phyloP scores from a whole-genome alignment of 2,113 vertebrate species.

The Panthera leo region DNA sequence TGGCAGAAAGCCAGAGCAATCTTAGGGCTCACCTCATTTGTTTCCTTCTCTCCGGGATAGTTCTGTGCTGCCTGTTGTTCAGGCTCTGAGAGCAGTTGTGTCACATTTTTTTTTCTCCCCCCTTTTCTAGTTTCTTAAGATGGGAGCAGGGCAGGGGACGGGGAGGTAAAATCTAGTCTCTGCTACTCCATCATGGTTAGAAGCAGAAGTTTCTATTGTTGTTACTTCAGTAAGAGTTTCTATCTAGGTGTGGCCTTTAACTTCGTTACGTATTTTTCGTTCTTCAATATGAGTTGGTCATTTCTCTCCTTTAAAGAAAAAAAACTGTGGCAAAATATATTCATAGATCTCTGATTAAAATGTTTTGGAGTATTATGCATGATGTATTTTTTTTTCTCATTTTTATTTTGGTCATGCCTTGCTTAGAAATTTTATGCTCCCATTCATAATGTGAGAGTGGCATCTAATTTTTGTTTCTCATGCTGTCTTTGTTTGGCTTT shows the following conservation, averaged over 20 bases:
- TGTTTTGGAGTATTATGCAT: conserved; percentile 12
- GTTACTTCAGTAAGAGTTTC: background rate
- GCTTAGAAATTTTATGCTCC: background rate
- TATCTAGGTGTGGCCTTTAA: background rate
- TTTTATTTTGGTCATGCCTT: background rate
- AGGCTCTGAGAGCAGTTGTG: background rate
- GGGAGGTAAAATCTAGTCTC: background rate
- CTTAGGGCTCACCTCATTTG: background rate
- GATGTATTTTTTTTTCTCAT: background rate
- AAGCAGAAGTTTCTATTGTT: background rate
- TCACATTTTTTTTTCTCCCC: too few relatives aligned
- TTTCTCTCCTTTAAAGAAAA: conserved; percentile 30
- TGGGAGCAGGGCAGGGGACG: too few relatives aligned
- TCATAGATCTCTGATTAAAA: background rate
- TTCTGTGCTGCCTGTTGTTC: background rate
- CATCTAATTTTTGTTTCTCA: background rate
- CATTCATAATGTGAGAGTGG: background rate
- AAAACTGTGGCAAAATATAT: background rate
- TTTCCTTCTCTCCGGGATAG: background rate
- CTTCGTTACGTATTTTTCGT: background rate
- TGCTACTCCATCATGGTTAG: background rate
- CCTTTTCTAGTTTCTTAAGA: background rate
- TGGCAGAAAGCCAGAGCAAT: background rate
- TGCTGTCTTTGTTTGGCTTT: background rate
- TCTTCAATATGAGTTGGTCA: background rate